phyloP scores from a whole-genome alignment of 2,797 vertebrate genomes.

The Pseudomugil gertrudae region DNA sequence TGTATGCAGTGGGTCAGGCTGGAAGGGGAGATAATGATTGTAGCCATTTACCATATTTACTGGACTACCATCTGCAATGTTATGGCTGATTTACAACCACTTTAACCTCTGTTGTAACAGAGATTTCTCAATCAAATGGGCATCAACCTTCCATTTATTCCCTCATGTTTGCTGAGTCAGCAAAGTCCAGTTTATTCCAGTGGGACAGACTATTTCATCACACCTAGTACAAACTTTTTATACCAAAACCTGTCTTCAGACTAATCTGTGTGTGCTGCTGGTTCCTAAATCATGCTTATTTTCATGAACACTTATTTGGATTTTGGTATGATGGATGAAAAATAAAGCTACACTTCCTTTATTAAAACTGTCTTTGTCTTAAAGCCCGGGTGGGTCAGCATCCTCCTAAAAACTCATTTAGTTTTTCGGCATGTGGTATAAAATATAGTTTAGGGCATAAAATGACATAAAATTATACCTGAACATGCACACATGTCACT shows the following conservation, averaged over 20 bases:
- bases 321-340: slow-evolving; percentile 18
- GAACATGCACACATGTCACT: too few species aligned
- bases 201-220: slow-evolving; percentile 46
- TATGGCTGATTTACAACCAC: slow-evolving; percentile 88
- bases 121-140: slow-evolving; percentile 79
- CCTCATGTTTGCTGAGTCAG: slow-evolving; percentile 73
- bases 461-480: too few species aligned
- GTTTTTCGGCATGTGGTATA: too few species aligned
- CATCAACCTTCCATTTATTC: slow-evolving; percentile 68
- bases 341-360: too few species aligned
- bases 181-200: slow-evolving; percentile 55
- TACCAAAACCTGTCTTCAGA: slow-evolving; percentile 41
- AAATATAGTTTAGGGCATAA: too few species aligned
- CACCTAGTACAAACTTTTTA: slow-evolving; percentile 30
- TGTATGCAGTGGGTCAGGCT: slow-evolving; percentile 86
- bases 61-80: slow-evolving; percentile 91
- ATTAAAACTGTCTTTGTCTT: too few species aligned
- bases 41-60: slow-evolving; percentile 91
- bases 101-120: slow-evolving; percentile 82
- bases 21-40: slow-evolving; percentile 84
- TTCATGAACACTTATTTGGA: neutral
- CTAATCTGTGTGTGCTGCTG: slow-evolving; percentile 20
- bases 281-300: slow-evolving; percentile 31
- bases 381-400: too few species aligned
- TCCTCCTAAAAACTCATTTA: neutral